Conservation (phyloP, 2,113 vertebrate genomes). For the Entomyzon cyanotis region DNA sequence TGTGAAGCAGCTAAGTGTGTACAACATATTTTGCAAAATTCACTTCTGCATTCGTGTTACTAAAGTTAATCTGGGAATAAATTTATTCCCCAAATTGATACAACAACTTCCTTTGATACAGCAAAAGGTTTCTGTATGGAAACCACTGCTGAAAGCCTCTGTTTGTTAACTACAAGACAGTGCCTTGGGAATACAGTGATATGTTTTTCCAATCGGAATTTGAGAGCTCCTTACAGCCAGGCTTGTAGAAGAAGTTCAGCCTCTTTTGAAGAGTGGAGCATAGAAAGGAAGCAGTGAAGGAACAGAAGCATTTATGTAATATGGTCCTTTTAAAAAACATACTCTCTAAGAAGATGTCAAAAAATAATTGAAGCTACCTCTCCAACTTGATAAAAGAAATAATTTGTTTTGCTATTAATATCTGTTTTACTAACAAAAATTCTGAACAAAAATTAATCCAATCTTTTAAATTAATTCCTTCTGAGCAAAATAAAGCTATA, state of each 20-base stretch:
- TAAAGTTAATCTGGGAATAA: neutral
- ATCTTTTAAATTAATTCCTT: neutral
- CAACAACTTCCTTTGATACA: neutral
- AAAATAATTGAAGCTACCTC: neutral
- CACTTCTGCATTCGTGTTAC: neutral
- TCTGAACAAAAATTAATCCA: neutral
- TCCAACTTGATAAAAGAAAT: neutral
- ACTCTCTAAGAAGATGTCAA: neutral
- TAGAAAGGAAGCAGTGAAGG: neutral
- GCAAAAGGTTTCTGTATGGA: neutral
- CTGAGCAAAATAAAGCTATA: neutral
- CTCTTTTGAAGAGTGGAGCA: neutral
- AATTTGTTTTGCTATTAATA: neutral
- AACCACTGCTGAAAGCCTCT: neutral
- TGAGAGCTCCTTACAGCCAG: neutral
- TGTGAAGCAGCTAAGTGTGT: neutral
- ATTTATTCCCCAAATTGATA: neutral
- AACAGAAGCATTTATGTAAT: neutral
- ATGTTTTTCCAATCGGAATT: fast-evolving
- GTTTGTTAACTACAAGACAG: neutral
- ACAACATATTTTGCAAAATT: neutral
- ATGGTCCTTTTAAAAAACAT: neutral
- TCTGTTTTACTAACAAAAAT: neutral
- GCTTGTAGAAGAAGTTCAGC: neutral
- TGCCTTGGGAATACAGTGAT: neutral